Evolutionary conservation across 2,888 invertebrate species (phyloP), one percentile per base, ranked within the genome.

Genomic region (Clostera curtula): DNA sequence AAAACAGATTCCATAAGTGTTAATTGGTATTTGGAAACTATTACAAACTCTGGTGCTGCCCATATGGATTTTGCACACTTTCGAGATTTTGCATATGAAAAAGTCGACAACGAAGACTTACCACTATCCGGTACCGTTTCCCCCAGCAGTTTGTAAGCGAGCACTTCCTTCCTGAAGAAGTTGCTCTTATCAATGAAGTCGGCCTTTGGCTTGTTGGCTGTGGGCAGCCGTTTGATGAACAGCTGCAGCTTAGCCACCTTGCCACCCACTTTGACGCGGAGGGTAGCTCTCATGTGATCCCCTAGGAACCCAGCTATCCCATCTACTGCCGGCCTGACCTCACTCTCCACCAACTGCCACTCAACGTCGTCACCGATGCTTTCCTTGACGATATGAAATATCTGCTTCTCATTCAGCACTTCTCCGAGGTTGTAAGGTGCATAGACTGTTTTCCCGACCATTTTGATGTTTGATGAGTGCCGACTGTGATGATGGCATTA

Each of bases 301-400:
- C 70, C 79, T 1, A 80, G 55, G 43, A 70, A 77, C 0, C 80
- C 80, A 0, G 63, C 55, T 0, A 79, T 24, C 0, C 77, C 77
- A 1, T 58, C 54, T 0, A 50, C 30, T 1, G 74, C 73, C 0
- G 63, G 49, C 6, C 26, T 47, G n/a, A 68, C 28, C 2, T 63
- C 48, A 11, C 52, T 36, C 0, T 46, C 46, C 1, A 40, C 34
- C 2, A 57, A 17, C 2, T 59, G 12, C 29, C 50, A 36, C 38
- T 49, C 48, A 0, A 29, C 38, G 8, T 46, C 30, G 5, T 37
- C 36, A 0, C 45, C 49, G 1, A 49, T 17, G 2, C 38, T 34
- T 12, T 49, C 40, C 12, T 47, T 42, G n/a, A 69, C 28, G 2
- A 74, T 42, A 1, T 47, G 34, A 3, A 45, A 31, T 1, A 73